Evolutionary conservation across 2,888 invertebrate genomes (phyloP).

Genomic region (Diogma glabrata): DNA sequence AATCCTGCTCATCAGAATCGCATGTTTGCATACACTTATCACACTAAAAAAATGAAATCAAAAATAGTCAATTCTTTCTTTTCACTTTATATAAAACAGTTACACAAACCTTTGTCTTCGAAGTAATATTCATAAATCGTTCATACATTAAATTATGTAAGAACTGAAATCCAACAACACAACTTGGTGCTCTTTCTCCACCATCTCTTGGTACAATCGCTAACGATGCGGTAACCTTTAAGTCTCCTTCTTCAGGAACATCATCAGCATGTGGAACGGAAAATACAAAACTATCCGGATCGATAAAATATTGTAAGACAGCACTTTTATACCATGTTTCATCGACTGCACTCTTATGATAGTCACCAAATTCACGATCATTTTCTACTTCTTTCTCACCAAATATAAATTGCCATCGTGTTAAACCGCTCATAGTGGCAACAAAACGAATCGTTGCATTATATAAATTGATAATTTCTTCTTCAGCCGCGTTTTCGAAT

Average conservation of each 20-base stretch:
- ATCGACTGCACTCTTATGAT: conserved; percentile 65
- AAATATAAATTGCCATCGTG: conserved; percentile 71
- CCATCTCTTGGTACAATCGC: conserved; percentile 74
- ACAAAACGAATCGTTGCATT: conserved; percentile 69
- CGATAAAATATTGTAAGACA: conserved; percentile 69
- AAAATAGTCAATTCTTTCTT: too few relatives aligned
- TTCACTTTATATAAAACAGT: too few relatives aligned
- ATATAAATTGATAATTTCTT: conserved; percentile 48
- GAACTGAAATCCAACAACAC: conserved; percentile 81
- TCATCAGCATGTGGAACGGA: conserved; percentile 52
- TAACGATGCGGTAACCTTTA: conserved; percentile 67
- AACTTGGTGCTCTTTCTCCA: conserved; percentile 67
- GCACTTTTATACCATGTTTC: conserved; percentile 88
- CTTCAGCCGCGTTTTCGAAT: conserved; percentile 40
- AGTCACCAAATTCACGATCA: conserved; percentile 59
- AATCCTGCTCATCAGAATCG: conserved; percentile 52
- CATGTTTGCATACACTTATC: conserved; percentile 44
- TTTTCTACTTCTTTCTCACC: conserved; percentile 43
- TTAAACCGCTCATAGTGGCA: conserved; percentile 80
- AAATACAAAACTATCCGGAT: conserved; percentile 65
- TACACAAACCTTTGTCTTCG: conserved; percentile 40
- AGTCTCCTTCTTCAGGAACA: conserved; percentile 39
- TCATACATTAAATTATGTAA: conserved; percentile 56
- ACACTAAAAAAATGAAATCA: conserved; percentile 37
- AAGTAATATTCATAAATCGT: conserved; percentile 58